Evolutionary conservation across 2,888 invertebrate species (phyloP).

Genomic region (Ectropis crepuscularia): DNA sequence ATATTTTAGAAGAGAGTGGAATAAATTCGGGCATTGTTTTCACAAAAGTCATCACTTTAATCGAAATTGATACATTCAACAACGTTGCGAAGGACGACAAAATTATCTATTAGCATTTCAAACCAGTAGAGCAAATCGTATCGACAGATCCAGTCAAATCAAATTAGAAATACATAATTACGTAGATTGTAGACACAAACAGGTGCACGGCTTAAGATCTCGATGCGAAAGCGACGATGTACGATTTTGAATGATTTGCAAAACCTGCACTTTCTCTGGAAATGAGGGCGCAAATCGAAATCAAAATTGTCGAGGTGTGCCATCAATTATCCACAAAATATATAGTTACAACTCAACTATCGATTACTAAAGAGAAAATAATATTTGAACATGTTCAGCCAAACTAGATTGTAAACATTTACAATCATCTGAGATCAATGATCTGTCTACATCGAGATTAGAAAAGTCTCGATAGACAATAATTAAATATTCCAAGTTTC

Average conservation of each 20-base stretch:
- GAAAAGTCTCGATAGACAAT: slow-evolving; percentile 18
- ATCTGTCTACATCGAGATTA: slow-evolving; percentile 13
- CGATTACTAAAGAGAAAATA: slow-evolving; percentile 24
- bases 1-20: too few relatives aligned
- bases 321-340: slow-evolving; percentile 39
- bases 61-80: not conserved
- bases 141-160: slow-evolving; percentile 13
- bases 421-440: slow-evolving; percentile 21
- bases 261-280: slow-evolving; percentile 60
- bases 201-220: slow-evolving; percentile 44
- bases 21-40: too few relatives aligned
- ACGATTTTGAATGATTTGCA: slow-evolving; percentile 55
- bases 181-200: slow-evolving; percentile 35
- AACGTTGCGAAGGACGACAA: not conserved
- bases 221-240: slow-evolving; percentile 50
- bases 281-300: slow-evolving; percentile 51
- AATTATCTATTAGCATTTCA: slow-evolving; percentile 5
- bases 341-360: slow-evolving; percentile 20
- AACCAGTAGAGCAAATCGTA: slow-evolving; percentile 11
- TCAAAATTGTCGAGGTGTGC: slow-evolving; percentile 47
- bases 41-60: not conserved
- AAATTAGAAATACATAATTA: slow-evolving; percentile 23
- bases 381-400: slow-evolving; percentile 15
- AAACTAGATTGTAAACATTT: slow-evolving; percentile 18
- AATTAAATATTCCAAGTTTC: slow-evolving; percentile 42